Conservation (phyloP, 1,140 invertebrate species). For the Drosophila gunungcola region DNA sequence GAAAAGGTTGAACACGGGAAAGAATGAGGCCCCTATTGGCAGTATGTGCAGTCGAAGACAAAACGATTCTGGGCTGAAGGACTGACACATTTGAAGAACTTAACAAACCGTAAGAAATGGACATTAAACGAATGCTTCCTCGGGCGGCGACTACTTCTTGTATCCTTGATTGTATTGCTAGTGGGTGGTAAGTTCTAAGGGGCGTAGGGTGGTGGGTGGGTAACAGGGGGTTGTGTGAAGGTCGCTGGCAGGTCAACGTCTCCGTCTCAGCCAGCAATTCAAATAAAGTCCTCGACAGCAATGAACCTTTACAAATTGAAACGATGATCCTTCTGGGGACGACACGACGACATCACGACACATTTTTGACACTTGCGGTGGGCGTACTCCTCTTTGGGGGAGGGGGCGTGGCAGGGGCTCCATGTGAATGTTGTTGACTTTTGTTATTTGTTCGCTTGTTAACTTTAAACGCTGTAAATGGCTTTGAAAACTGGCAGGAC, state of each 20-base stretch:
- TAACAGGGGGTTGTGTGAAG: slow-evolving; percentile 43
- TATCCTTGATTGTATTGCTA: slow-evolving; percentile 60
- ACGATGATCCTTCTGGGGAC: slow-evolving; percentile 61
- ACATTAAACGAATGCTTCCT: slow-evolving; percentile 50
- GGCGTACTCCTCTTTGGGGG: background rate
- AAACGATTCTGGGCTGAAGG: slow-evolving; percentile 35
- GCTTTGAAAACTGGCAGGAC: slow-evolving; percentile 77
- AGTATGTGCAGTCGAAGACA: slow-evolving; percentile 24
- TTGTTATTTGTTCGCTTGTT: slow-evolving; percentile 82
- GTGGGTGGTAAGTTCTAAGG: slow-evolving; percentile 18
- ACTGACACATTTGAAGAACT: slow-evolving; percentile 73
- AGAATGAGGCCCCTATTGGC: background rate
- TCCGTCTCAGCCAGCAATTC: slow-evolving; percentile 59
- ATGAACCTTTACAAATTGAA: slow-evolving; percentile 73
- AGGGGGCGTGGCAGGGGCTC: slow-evolving; percentile 15
- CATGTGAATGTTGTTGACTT: slow-evolving; percentile 68
- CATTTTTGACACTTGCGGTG: slow-evolving; percentile 56
- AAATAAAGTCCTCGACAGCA: slow-evolving; percentile 57
- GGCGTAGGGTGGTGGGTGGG: background rate
- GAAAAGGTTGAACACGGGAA: background rate
- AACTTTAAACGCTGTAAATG: slow-evolving; percentile 82
- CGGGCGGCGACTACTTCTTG: slow-evolving; percentile 25
- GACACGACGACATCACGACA: slow-evolving; percentile 35
- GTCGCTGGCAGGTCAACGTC: slow-evolving; percentile 71
- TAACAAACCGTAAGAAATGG: slow-evolving; percentile 78